A percentile compares a stretch with the other conserved stretches of the same genome.
phyloP scores from a whole-genome alignment of 2,797 vertebrate genomes.

The Pogonophryne albipinna region DNA sequence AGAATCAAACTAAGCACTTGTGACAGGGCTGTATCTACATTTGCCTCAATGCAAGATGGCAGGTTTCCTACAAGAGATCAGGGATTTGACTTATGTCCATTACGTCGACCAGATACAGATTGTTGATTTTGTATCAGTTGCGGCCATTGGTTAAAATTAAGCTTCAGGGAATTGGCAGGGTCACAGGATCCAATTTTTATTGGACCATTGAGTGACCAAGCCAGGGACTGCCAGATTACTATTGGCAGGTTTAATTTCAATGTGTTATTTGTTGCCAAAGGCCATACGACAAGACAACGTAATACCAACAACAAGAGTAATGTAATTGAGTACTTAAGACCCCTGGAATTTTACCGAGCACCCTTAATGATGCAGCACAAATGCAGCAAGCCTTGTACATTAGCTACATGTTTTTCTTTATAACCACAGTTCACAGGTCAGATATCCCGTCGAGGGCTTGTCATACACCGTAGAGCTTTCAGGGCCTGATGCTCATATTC shows the following conservation, averaged over 20 bases:
- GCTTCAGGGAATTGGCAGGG: slow-evolving; percentile 6
- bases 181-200: neutral
- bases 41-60: slow-evolving; percentile 33
- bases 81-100: slow-evolving; percentile 36
- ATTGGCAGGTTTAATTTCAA: slow-evolving; percentile 16
- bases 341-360: neutral
- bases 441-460: slow-evolving; percentile 41
- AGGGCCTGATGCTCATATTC: slow-evolving; percentile 58
- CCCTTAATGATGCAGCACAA: neutral
- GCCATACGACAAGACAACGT: neutral
- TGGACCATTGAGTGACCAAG: neutral
- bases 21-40: slow-evolving; percentile 34
- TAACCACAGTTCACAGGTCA: slow-evolving; percentile 29
- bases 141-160: neutral
- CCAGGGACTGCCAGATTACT: slow-evolving; percentile 1
- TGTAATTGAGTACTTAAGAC: neutral
- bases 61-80: slow-evolving; percentile 31
- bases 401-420: slow-evolving; percentile 23
- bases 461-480: slow-evolving; percentile 50
- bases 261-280: slow-evolving; percentile 14
- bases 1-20: slow-evolving; percentile 57
- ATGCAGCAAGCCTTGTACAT: neutral
- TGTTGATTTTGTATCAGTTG: neutral
- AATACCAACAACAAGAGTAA: neutral
- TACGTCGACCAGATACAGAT: slow-evolving; percentile 44